Percentiles rank a stretch among this genome's conserved stretches.
phyloP scores from a whole-genome alignment of 2,888 invertebrate genomes.

The Lasioglossum leucozonium region DNA sequence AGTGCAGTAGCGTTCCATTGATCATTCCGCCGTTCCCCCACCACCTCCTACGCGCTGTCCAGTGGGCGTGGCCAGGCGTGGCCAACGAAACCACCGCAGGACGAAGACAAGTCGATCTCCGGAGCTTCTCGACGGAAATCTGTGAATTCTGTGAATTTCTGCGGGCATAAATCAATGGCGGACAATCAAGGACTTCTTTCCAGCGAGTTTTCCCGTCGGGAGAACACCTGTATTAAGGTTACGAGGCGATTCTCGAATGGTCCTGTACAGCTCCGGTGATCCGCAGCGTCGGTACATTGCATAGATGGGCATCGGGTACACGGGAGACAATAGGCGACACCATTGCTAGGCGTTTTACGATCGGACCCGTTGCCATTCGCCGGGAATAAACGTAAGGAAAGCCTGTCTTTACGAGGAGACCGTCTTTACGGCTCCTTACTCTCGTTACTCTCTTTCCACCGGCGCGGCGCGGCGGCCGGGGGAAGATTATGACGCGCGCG shows the following conservation, averaged over 20 bases:
- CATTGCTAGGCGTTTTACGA: constrained; percentile 1
- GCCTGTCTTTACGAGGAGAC: background rate
- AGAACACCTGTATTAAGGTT: background rate
- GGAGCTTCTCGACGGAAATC: background rate
- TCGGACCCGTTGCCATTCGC: background rate
- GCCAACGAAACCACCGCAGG: background rate
- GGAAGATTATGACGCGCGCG: background rate
- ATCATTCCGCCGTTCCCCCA: too few species aligned
- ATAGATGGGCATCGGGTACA: background rate
- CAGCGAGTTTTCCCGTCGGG: background rate
- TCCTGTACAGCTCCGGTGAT: background rate
- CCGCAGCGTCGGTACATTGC: background rate
- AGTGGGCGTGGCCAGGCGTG: background rate
- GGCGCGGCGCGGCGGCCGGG: too few species aligned
- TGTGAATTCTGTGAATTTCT: background rate
- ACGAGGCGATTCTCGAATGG: background rate
- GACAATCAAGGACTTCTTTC: background rate
- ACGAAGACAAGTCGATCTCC: background rate
- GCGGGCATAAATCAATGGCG: background rate
- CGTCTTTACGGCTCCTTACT: constrained; percentile 21
- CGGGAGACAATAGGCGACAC: background rate
- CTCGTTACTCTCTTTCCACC: constrained; percentile 23
- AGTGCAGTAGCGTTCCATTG: too few species aligned
- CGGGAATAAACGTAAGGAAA: constrained; percentile 14
- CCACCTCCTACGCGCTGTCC: too few species aligned